phyloP scores from a whole-genome alignment of 2,888 invertebrate genomes.

The Mythimna impura region DNA sequence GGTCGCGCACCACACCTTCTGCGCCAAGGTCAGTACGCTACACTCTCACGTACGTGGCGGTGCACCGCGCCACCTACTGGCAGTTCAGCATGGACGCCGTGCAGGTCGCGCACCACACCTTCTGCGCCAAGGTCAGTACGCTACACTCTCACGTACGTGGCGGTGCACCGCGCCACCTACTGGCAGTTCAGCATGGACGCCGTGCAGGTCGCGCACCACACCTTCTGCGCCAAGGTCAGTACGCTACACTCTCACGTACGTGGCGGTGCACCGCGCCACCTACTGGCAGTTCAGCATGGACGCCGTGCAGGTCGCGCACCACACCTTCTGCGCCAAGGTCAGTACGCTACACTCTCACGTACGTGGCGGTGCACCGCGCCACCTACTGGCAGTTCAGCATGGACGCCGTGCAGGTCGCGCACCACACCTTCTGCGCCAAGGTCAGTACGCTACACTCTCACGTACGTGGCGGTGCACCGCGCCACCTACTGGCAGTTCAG shows the following conservation, averaged over 20 bases:
- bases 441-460: constrained; percentile 86
- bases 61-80: constrained; percentile 98
- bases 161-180: constrained; percentile 96
- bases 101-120: constrained; percentile 87
- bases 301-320: constrained; percentile 89
- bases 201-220: constrained; percentile 88
- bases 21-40: constrained; percentile 84
- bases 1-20: constrained; percentile 91
- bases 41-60: constrained; percentile 95
- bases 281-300: constrained; percentile 99
- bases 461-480: constrained; percentile 95
- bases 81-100: constrained; percentile 97
- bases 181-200: constrained; percentile 99
- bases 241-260: constrained; percentile 92
- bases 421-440: constrained; percentile 91
- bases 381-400: constrained; percentile 99
- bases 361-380: constrained; percentile 95
- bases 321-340: constrained; percentile 91
- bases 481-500: constrained; percentile 99
- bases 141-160: constrained; percentile 97
- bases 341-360: constrained; percentile 90
- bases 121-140: too few species aligned
- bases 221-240: constrained; percentile 91
- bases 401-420: constrained; percentile 92
- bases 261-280: constrained; percentile 95